Evolutionary conservation across 2,797 vertebrate species (phyloP), one percentile per base, ranked within the genome.

Genomic region (Megaceryle alcyon): DNA sequence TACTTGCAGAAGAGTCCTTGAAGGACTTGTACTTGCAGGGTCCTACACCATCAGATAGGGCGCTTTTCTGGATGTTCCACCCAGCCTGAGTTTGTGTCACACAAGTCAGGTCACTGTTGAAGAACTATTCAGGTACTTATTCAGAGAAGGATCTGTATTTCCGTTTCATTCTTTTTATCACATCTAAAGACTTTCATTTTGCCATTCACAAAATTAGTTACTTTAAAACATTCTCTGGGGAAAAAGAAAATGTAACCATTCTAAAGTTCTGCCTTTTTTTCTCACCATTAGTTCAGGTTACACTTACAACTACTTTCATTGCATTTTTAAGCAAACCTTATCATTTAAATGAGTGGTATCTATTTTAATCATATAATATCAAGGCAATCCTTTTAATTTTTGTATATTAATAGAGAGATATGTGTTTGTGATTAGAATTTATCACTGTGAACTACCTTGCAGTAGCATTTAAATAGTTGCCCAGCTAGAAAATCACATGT

Each of bases 11-110:
- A 78, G 65, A 95, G 85, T 35, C 35, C 35, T 35, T 35, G 35
- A 8, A 35, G 35, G 35, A 35, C 35, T 35, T 35, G 35, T 35
- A 35, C 35, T 35, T 92, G 89, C 86, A 92, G 57, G 86, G 80
- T 81, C 77, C 54, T 68, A 7, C 31, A 22, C 79, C 35, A 93
- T 92, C 51, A 54, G 29, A 46, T 3, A 1, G 26, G 21, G 22
- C 94, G 81, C n/a, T 90, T 91, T 94, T 82, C 56, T 64, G 84
- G 35, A 11, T 82, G 31, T 90, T 94, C 77, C 75, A 57, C 82
- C 73, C 85, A 86, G 25, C 60, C 66, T 49, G 49, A 69, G 66
- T 79, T 94, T 71, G 28, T 56, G 71, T 89, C 69, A 82, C 51
- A 49, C 91, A 71, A 93, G 91, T 93, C 80, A 72, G 41, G 54